A percentile compares a stretch with the other conserved stretches of the same genome.
phyloP scores from a whole-genome alignment of 2,797 vertebrate species.

The Thamnophis elegans region DNA sequence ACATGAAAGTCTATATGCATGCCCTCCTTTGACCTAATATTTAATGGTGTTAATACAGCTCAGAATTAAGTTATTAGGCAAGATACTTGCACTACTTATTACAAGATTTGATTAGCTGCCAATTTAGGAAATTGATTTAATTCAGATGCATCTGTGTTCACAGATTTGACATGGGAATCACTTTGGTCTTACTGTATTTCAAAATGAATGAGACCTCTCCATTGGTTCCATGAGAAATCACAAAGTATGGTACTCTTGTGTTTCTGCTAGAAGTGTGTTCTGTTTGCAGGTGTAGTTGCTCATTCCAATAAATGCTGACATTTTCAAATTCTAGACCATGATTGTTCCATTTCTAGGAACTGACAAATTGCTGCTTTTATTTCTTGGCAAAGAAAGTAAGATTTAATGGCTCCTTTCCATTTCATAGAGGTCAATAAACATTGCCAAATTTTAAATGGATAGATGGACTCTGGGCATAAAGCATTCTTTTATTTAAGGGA shows the following conservation, averaged over 20 bases:
- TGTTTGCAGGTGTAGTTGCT: neutral
- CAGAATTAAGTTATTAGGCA: neutral
- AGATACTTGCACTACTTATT: neutral
- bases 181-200: neutral
- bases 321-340: neutral
- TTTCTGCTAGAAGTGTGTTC: neutral
- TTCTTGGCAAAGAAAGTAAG: neutral
- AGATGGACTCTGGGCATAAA: neutral
- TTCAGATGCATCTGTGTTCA: neutral
- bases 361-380: neutral
- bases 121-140: neutral
- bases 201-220: neutral
- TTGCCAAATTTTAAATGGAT: neutral
- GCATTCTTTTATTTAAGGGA: neutral
- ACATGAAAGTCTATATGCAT: neutral
- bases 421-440: neutral
- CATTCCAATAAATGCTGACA: neutral
- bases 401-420: neutral
- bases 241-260: neutral
- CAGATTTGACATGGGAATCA: neutral
- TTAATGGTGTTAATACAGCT: neutral
- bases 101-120: neutral
- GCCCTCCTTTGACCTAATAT: neutral
- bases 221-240: neutral
- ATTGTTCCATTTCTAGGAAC: neutral